Conservation (phyloP, 2,113 vertebrate species). For the Anguilla rostrata region DNA sequence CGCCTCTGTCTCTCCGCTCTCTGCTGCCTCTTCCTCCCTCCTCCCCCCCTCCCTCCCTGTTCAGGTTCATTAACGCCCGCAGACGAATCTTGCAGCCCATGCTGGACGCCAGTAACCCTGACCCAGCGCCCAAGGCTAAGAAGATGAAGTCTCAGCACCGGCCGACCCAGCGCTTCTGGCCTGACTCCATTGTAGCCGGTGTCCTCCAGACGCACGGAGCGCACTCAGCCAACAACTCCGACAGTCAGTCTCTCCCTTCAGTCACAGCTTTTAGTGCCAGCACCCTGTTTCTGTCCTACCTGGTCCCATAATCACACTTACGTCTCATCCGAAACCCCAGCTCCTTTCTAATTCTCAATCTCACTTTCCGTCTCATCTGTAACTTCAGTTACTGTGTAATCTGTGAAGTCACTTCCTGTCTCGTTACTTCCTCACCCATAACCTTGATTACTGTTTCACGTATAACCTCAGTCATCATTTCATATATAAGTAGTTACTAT, state of each 20-base stretch:
- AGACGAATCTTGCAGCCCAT: slow-evolving; percentile 96
- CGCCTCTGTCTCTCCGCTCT: background rate
- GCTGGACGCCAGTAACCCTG: slow-evolving; percentile 96
- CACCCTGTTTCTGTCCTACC: background rate
- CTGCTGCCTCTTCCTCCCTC: background rate
- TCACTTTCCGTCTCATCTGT: background rate
- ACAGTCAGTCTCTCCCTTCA: slow-evolving; percentile 69
- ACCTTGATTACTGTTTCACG: background rate
- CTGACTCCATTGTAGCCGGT: slow-evolving; percentile 94
- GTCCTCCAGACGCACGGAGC: slow-evolving; percentile 88
- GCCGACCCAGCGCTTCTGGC: slow-evolving; percentile 97
- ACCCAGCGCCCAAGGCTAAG: slow-evolving; percentile 96
- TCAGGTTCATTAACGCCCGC: slow-evolving; percentile 96
- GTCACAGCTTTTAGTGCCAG: background rate
- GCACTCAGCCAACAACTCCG: slow-evolving; percentile 80
- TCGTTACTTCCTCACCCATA: background rate
- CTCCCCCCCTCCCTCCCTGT: background rate
- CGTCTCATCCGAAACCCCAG: background rate
- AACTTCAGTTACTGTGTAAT: background rate
- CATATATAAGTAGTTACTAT: background rate
- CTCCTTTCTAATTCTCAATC: background rate
- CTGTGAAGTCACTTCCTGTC: background rate
- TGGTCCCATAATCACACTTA: background rate
- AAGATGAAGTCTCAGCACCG: slow-evolving; percentile 99
- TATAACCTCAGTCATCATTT: background rate